phyloP scores from a whole-genome alignment of 23 tunicate species.

The Ascidia mentula region DNA sequence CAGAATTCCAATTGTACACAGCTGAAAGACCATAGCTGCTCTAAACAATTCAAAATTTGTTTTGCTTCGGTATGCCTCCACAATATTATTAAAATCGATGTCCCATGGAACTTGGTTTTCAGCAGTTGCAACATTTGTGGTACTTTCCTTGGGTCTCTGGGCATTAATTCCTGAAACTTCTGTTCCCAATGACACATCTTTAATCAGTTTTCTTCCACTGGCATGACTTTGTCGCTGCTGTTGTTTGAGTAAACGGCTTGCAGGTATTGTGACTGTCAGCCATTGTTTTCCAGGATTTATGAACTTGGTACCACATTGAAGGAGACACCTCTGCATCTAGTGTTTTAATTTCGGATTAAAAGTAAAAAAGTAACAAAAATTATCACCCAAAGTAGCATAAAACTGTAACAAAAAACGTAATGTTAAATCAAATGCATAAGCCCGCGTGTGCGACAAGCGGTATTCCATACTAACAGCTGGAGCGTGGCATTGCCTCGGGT shows the following conservation, averaged over 20 bases:
- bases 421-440: no score
- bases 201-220: neutral
- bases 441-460: no score
- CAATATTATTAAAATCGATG: conserved; percentile 55
- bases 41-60: conserved; percentile 49
- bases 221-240: no score
- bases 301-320: neutral
- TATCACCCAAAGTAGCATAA: no score
- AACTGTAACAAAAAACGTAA: no score
- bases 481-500: no score
- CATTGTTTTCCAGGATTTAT: neutral
- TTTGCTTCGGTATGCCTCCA: conserved; percentile 71
- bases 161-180: neutral
- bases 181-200: neutral
- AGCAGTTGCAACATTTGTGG: neutral
- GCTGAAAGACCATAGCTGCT: conserved; percentile 52
- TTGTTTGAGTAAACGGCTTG: neutral
- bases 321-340: neutral
- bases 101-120: conserved; percentile 31
- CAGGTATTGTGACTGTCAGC: neutral
- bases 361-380: no score
- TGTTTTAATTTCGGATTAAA: no score
- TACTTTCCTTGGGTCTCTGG: no score
- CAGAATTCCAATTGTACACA: conserved; percentile 49
- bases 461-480: no score